Conservation (phyloP, 2,888 invertebrate genomes). For the Ormia ochracea region DNA sequence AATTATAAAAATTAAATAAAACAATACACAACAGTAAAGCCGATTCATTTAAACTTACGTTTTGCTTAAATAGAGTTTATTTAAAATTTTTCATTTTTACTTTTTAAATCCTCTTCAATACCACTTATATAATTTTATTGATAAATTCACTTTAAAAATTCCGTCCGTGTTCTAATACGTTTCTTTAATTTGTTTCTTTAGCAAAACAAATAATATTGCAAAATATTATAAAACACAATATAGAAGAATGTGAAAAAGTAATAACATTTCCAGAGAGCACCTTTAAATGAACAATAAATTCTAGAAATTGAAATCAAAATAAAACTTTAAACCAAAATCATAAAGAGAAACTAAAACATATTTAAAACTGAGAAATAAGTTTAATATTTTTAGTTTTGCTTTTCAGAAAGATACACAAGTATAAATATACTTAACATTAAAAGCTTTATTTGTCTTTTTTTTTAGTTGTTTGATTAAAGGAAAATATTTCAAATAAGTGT, state of each 20-base stretch:
- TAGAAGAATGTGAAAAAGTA: constrained; percentile 28
- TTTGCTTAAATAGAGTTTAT: not conserved
- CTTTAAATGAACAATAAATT: constrained; percentile 69
- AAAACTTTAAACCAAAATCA: constrained; percentile 59
- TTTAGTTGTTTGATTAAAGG: not conserved
- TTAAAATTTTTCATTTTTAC: not conserved
- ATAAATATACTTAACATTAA: not conserved
- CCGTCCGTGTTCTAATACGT: constrained; percentile 61
- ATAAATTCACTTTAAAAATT: constrained; percentile 61
- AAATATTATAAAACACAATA: constrained; percentile 52
- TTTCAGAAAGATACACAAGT: not conserved
- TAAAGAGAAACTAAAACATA: constrained; percentile 39
- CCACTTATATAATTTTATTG: constrained; percentile 31
- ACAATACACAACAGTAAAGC: constrained; percentile 44
- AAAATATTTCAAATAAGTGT: too few relatives aligned
- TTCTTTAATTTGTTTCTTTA: constrained; percentile 16
- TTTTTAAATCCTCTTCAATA: constrained; percentile 35
- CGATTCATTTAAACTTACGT: constrained; percentile 35
- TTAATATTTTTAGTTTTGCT: not conserved
- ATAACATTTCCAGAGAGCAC: constrained; percentile 68
- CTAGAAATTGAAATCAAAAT: constrained; percentile 60
- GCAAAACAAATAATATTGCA: constrained; percentile 19
- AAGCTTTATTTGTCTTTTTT: not conserved
- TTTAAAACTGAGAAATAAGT: constrained; percentile 9
- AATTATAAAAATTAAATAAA: constrained; percentile 27